These are phyloP conservation scores for Gnatocerus cornutus DNA, from an alignment of 2,888 invertebrate genomes.

Conservation along the genomic window DNA sequence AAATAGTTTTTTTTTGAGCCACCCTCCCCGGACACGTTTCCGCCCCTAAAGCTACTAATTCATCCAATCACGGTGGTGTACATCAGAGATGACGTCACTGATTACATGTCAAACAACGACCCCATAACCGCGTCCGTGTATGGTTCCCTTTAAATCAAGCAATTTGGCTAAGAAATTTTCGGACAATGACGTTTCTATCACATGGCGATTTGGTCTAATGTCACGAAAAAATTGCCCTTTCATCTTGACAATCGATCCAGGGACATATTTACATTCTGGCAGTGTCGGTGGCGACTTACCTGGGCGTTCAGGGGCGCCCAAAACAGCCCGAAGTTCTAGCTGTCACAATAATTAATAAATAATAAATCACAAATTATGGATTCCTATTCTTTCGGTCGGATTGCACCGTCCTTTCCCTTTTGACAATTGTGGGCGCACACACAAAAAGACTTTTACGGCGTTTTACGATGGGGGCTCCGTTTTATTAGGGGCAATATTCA, in stretches of 20 bases:
- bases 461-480: slow-evolving; percentile 21
- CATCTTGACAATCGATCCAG: slow-evolving; percentile 24
- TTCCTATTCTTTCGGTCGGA: slow-evolving; percentile 7
- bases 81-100: slow-evolving; percentile 16
- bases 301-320: slow-evolving; percentile 28
- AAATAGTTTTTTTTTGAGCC: slow-evolving; percentile 1
- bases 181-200: slow-evolving; percentile 7
- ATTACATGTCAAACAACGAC: slow-evolving; percentile 5
- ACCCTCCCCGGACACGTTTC: background rate
- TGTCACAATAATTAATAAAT: slow-evolving; percentile 22
- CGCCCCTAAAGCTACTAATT: background rate
- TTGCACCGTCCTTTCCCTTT: slow-evolving; percentile 7
- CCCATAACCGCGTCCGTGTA: slow-evolving; percentile 13
- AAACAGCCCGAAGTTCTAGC: slow-evolving; percentile 11
- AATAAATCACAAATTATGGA: slow-evolving; percentile 24
- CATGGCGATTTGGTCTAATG: slow-evolving; percentile 15
- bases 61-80: slow-evolving; percentile 8
- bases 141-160: slow-evolving; percentile 31
- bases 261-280: slow-evolving; percentile 21
- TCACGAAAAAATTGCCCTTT: background rate
- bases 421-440: background rate
- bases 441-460: slow-evolving; percentile 1
- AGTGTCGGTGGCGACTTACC: slow-evolving; percentile 21
- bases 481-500: slow-evolving; percentile 1
- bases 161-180: slow-evolving; percentile 4